Conservation (phyloP, 2,888 invertebrate species). For the Pachliopta kotzebuea region DNA sequence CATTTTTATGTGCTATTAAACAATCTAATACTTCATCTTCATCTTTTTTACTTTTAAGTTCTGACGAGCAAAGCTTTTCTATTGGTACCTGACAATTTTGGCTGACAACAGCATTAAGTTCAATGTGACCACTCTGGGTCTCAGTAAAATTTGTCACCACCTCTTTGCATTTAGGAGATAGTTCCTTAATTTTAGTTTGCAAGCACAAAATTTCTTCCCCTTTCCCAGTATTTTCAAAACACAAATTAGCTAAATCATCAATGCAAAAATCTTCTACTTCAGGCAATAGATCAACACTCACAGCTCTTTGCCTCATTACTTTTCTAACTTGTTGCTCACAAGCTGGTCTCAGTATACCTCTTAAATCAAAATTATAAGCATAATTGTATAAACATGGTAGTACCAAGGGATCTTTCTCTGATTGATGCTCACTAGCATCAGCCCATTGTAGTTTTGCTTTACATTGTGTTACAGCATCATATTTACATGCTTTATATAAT, state of each 20-base stretch:
- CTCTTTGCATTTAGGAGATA: constrained; percentile 85
- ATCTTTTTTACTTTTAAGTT: constrained; percentile 85
- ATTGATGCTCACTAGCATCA: constrained; percentile 83
- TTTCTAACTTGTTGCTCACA: constrained; percentile 91
- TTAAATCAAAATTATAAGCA: constrained; percentile 79
- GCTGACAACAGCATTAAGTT: constrained; percentile 93
- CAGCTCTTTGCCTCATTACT: constrained; percentile 95
- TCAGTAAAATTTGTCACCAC: constrained; percentile 93
- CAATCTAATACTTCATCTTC: constrained; percentile 97
- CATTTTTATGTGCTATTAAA: constrained; percentile 94
- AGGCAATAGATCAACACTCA: constrained; percentile 95
- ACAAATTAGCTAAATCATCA: constrained; percentile 89
- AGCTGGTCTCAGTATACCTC: constrained; percentile 76
- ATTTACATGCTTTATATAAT: constrained; percentile 92
- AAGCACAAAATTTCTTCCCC: constrained; percentile 96
- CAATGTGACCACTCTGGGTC: constrained; percentile 92
- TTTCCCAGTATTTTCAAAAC: constrained; percentile 91
- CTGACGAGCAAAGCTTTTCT: constrained; percentile 86
- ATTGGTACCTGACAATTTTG: constrained; percentile 90
- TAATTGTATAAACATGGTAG: constrained; percentile 94
- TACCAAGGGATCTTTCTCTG: constrained; percentile 90
- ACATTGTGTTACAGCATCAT: constrained; percentile 91
- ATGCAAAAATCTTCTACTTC: constrained; percentile 96
- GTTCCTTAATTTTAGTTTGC: constrained; percentile 89
- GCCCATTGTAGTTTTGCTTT: constrained; percentile 90